phyloP scores from a whole-genome alignment of 23 tunicate genomes.

The Trididemnum nubilum region DNA sequence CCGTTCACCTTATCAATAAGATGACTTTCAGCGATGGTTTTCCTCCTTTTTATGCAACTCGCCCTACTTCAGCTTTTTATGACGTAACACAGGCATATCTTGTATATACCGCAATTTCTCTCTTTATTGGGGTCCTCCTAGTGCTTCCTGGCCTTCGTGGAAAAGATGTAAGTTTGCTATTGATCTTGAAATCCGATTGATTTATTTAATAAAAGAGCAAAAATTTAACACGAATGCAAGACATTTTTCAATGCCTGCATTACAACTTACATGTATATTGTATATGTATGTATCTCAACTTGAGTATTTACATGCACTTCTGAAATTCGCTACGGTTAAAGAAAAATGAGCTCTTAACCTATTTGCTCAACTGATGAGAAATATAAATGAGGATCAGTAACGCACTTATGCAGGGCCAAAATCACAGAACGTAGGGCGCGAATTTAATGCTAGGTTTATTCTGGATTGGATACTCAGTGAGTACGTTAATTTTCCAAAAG shows the following conservation, averaged over 20 bases:
- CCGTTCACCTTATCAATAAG: background rate
- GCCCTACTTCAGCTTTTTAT: slow-evolving; percentile 37
- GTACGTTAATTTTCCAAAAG: no score
- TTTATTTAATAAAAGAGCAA: no score
- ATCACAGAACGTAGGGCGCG: no score
- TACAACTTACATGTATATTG: background rate
- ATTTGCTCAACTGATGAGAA: no score
- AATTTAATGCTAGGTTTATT: no score
- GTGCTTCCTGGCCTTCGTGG: slow-evolving; percentile 81
- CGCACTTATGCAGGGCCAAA: no score
- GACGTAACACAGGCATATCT: slow-evolving; percentile 48
- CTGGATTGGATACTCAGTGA: no score
- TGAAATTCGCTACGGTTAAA: no score
- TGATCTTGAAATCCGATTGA: background rate
- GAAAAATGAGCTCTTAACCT: no score
- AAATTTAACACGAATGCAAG: background rate
- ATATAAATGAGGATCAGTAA: no score
- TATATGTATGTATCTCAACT: no score
- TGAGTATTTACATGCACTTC: no score
- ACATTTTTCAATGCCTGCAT: background rate
- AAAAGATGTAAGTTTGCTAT: slow-evolving; percentile 45
- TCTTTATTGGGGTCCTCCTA: slow-evolving; percentile 53
- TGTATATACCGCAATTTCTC: slow-evolving; percentile 45
- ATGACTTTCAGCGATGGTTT: slow-evolving; percentile 92
- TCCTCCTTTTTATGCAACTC: slow-evolving; percentile 84